Percentiles rank a stretch among this genome's conserved stretches.
These are phyloP conservation scores for Eptatretus atami DNA, from an alignment of 2,797 vertebrate species.

Conservation along the genomic window DNA sequence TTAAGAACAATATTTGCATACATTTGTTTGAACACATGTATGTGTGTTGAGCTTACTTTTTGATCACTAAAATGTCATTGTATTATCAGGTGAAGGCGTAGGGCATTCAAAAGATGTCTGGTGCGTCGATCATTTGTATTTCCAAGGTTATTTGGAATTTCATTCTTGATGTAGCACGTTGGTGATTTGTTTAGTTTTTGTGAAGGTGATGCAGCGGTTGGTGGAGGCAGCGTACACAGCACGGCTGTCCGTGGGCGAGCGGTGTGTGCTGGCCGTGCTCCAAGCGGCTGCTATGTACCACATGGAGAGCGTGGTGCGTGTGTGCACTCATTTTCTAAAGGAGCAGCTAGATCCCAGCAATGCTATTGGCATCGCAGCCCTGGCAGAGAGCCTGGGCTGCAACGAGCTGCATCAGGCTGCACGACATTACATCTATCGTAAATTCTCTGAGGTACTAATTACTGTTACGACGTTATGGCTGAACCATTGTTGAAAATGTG, in stretches of 20 bases:
- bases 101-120: too few species aligned
- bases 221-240: constrained; percentile 79
- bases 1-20: too few species aligned
- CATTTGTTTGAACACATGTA: too few species aligned
- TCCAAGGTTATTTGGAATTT: too few species aligned
- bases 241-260: constrained; percentile 69
- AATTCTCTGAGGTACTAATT: constrained; percentile 43
- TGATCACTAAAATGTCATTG: too few species aligned
- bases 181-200: too few species aligned
- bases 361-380: constrained; percentile 71
- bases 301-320: constrained; percentile 71
- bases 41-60: too few species aligned
- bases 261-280: constrained; percentile 70
- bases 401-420: constrained; percentile 54
- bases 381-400: constrained; percentile 61
- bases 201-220: constrained; percentile 38
- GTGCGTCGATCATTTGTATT: too few species aligned
- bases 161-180: too few species aligned
- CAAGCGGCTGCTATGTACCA: constrained; percentile 87
- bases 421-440: constrained; percentile 69
- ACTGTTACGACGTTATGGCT: too few species aligned
- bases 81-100: too few species aligned
- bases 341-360: constrained; percentile 78
- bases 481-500: too few species aligned
- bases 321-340: constrained; percentile 57